A percentile compares a stretch with the other conserved stretches of the same genome.
Evolutionary conservation across 2,113 vertebrate species (phyloP).

Genomic region (Epinephelus lanceolatus): DNA sequence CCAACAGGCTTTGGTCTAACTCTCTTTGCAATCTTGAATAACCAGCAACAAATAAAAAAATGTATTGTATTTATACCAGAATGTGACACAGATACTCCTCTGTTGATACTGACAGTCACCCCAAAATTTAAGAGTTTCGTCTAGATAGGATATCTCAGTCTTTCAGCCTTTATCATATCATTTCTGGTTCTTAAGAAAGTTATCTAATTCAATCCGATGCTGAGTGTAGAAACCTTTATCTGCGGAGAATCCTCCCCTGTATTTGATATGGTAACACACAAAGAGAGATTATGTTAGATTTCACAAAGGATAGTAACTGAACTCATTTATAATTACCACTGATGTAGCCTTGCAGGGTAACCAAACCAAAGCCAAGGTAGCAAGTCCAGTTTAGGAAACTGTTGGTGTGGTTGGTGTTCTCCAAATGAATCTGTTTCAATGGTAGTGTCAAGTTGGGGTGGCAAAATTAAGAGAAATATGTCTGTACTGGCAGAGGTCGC

Average conservation of each 20-base stretch:
- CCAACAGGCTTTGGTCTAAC: background rate
- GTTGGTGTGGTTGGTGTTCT: background rate
- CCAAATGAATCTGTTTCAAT: background rate
- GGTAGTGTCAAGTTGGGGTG: no score
- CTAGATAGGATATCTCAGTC: background rate
- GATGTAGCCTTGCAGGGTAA: background rate
- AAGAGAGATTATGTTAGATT: background rate
- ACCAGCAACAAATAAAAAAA: background rate
- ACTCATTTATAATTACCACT: background rate
- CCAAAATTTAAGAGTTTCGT: background rate
- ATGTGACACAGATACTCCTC: background rate
- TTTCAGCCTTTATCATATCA: constrained; percentile 1
- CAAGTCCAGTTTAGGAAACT: background rate
- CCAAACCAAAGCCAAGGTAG: background rate
- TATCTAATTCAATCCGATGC: background rate
- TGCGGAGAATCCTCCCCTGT: background rate
- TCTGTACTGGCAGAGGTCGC: background rate
- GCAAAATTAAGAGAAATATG: background rate
- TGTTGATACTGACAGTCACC: background rate
- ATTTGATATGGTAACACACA: background rate
- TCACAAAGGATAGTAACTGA: background rate
- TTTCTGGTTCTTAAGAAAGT: constrained; percentile 1
- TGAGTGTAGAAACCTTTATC: background rate
- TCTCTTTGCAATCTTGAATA: background rate
- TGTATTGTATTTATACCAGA: background rate